Evolutionary conservation across 2,888 invertebrate species (phyloP).

Genomic region (Cryptus armator): DNA sequence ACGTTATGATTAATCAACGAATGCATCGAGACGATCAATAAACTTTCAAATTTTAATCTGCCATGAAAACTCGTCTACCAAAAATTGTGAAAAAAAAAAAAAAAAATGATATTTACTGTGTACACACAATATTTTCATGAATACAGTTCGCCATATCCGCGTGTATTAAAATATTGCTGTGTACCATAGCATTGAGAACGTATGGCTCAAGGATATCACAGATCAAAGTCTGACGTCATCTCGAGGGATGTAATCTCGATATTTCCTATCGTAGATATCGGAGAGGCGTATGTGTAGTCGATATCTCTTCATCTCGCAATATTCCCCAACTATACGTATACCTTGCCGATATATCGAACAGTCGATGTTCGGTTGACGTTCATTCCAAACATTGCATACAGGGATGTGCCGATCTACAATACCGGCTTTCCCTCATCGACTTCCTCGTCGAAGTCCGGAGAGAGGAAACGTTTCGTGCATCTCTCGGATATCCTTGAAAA

Average conservation of each 20-base stretch:
- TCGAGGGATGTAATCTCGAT: conserved; percentile 20
- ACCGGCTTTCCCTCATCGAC: neutral
- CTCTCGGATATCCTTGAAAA: conserved; percentile 65
- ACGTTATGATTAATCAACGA: too few relatives aligned
- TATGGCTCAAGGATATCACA: conserved; percentile 10
- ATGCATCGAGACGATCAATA: too few relatives aligned
- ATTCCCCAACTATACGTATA: conserved; percentile 9
- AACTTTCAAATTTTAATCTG: too few relatives aligned
- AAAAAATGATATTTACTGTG: neutral
- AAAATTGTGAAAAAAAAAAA: neutral
- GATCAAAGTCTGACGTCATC: conserved; percentile 26
- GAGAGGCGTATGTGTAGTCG: conserved; percentile 11
- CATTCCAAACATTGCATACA: conserved; percentile 38
- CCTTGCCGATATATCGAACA: conserved; percentile 9
- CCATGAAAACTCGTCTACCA: too few relatives aligned
- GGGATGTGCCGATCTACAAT: conserved; percentile 33
- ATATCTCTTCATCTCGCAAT: conserved; percentile 41
- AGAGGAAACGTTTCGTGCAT: conserved; percentile 44
- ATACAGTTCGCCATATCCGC: neutral
- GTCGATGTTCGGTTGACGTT: conserved; percentile 50
- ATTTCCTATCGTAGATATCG: conserved; percentile 11
- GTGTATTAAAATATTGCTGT: neutral
- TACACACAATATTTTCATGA: neutral
- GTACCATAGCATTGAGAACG: neutral
- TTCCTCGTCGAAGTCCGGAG: conserved; percentile 21